phyloP scores from a whole-genome alignment of 2,888 invertebrate genomes.

The Magallana nippona region DNA sequence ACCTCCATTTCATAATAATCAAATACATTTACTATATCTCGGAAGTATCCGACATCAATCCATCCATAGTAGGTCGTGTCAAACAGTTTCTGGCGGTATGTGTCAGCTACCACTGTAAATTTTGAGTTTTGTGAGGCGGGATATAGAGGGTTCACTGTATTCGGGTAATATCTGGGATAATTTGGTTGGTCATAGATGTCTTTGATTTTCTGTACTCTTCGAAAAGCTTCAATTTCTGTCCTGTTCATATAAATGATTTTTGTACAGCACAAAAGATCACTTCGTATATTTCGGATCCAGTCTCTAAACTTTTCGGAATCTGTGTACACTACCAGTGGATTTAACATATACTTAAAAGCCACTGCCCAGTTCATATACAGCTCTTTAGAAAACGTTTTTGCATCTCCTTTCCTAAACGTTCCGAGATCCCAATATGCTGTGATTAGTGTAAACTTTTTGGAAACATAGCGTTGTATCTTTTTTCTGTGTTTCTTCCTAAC shows the following conservation, averaged over 20 bases:
- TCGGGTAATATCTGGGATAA: too few species aligned
- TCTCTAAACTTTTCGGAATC: too few species aligned
- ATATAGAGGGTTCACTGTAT: too few species aligned
- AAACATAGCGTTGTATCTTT: too few species aligned
- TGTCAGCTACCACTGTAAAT: conserved; percentile 43
- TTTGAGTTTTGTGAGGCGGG: too few species aligned
- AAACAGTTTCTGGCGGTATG: conserved; percentile 55
- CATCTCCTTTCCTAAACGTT: conserved; percentile 61
- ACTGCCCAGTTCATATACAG: conserved; percentile 35
- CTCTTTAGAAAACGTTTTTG: conserved; percentile 43
- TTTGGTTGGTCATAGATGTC: too few species aligned
- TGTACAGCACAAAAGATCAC: conserved; percentile 45
- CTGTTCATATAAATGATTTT: conserved; percentile 52
- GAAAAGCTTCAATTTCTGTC: conserved; percentile 54
- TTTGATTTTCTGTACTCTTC: too few species aligned
- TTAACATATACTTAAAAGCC: too few species aligned
- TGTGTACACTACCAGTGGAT: too few species aligned
- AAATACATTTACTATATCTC: too few species aligned
- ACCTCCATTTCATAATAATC: too few species aligned
- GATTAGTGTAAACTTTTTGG: conserved; percentile 52
- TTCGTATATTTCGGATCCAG: conserved; percentile 33
- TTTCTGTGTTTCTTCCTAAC: too few species aligned
- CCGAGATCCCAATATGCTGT: conserved; percentile 66
- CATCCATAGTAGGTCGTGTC: conserved; percentile 59
- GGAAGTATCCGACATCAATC: conserved; percentile 58